These are phyloP conservation scores for Platysteira castanea DNA, from an alignment of 2,113 vertebrate genomes.

Conservation along the genomic window DNA sequence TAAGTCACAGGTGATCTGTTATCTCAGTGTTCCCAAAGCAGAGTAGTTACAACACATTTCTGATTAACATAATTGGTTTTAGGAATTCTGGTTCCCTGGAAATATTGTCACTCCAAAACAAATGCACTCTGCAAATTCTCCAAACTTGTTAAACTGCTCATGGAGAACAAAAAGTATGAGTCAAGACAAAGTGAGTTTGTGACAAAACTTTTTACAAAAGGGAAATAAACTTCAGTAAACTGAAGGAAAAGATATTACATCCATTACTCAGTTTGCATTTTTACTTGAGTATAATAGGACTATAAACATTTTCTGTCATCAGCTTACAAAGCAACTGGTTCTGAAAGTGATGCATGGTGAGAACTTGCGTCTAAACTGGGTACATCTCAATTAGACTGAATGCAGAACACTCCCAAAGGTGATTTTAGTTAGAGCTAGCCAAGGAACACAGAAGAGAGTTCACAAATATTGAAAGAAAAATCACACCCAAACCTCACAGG, in stretches of 20 bases:
- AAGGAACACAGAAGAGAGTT: not conserved
- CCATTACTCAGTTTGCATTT: constrained; percentile 23
- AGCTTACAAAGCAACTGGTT: constrained; percentile 48
- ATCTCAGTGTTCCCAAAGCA: not conserved
- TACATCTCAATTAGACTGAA: constrained; percentile 31
- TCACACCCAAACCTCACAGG: not conserved
- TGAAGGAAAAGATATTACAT: not conserved
- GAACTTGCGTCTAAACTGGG: constrained; percentile 45
- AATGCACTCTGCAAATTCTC: not conserved
- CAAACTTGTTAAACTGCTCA: not conserved
- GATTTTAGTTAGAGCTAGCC: constrained; percentile 14
- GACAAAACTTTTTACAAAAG: constrained; percentile 1
- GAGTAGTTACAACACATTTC: not conserved
- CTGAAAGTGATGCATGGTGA: constrained; percentile 37
- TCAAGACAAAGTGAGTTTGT: not conserved
- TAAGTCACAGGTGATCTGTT: constrained; percentile 40
- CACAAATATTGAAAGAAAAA: constrained; percentile 5
- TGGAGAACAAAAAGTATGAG: not conserved
- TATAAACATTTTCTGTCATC: constrained; percentile 56
- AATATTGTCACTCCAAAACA: not conserved
- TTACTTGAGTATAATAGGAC: not conserved
- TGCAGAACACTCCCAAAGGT: constrained; percentile 38
- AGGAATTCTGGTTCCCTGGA: constrained; percentile 31
- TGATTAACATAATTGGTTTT: constrained; percentile 12
- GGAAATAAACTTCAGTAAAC: constrained; percentile 26